phyloP scores from a whole-genome alignment of 2,113 vertebrate genomes.

The Tragelaphus imberbis region DNA sequence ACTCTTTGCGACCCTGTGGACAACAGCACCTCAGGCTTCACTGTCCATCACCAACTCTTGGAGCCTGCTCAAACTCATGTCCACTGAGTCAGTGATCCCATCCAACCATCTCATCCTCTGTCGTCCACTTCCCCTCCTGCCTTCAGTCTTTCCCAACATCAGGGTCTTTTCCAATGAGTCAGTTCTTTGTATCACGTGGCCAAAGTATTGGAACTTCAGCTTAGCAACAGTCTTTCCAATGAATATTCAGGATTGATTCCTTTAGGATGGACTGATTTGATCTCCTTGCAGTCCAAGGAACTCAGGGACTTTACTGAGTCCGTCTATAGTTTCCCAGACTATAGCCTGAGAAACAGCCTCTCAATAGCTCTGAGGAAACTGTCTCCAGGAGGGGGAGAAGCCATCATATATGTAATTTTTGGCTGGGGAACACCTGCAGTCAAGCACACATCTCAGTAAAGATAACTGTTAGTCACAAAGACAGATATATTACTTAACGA shows the following conservation, averaged over 20 bases:
- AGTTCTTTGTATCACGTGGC: neutral
- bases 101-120: neutral
- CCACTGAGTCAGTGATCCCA: neutral
- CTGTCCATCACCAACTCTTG: neutral
- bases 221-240: neutral
- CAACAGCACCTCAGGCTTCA: neutral
- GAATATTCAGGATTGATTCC: neutral
- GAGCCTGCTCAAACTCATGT: neutral
- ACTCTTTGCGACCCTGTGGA: neutral
- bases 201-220: neutral
- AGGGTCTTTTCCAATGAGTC: neutral
- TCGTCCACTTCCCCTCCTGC: neutral
- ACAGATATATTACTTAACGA: neutral
- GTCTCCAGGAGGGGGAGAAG: neutral
- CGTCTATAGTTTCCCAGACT: neutral
- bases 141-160: neutral
- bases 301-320: neutral
- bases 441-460: neutral
- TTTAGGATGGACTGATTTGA: neutral
- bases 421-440: neutral
- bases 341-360: neutral
- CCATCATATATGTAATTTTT: neutral
- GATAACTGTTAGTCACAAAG: neutral
- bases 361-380: neutral
- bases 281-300: neutral